Evolutionary conservation across 2,113 vertebrate genomes (phyloP).

Genomic region (Arothron firmamentum): DNA sequence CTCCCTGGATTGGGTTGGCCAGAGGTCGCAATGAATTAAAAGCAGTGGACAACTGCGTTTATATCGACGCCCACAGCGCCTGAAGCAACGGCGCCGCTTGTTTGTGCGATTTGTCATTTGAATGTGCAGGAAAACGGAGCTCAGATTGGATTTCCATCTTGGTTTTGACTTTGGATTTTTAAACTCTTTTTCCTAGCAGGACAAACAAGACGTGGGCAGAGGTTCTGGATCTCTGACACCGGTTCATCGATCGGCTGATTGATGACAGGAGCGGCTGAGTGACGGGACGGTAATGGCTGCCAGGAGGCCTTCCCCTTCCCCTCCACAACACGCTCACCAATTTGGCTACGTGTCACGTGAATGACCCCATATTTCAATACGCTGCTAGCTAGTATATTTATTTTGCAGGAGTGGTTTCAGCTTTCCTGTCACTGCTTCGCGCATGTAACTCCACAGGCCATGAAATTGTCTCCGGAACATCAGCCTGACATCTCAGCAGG

Average conservation of each 20-base stretch:
- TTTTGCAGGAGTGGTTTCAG: slow-evolving; percentile 3
- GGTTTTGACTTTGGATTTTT: not conserved
- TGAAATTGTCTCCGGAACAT: slow-evolving; percentile 39
- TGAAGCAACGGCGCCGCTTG: not conserved
- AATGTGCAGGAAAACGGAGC: not conserved
- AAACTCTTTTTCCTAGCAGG: not conserved
- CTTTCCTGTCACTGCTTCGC: slow-evolving; percentile 17
- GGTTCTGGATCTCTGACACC: not conserved
- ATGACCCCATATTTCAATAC: not conserved
- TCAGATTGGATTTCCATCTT: slow-evolving; percentile 4
- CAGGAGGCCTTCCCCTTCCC: too few relatives aligned
- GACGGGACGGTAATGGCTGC: not conserved
- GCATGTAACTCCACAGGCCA: slow-evolving; percentile 38
- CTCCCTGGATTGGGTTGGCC: slow-evolving; percentile 16
- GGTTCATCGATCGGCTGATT: slow-evolving; percentile 1
- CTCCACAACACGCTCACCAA: too few relatives aligned
- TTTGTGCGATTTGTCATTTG: not conserved
- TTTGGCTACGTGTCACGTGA: too few relatives aligned
- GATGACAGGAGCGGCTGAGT: not conserved
- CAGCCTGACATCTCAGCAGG: slow-evolving; percentile 20
- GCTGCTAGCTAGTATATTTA: slow-evolving; percentile 3
- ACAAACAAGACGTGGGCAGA: not conserved
- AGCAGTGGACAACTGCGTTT: slow-evolving; percentile 3
- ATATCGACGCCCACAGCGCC: slow-evolving; percentile 11
- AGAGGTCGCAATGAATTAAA: slow-evolving; percentile 29